Evolutionary conservation across 2,888 invertebrate species (phyloP).

Genomic region (Thymelicus acteon): DNA sequence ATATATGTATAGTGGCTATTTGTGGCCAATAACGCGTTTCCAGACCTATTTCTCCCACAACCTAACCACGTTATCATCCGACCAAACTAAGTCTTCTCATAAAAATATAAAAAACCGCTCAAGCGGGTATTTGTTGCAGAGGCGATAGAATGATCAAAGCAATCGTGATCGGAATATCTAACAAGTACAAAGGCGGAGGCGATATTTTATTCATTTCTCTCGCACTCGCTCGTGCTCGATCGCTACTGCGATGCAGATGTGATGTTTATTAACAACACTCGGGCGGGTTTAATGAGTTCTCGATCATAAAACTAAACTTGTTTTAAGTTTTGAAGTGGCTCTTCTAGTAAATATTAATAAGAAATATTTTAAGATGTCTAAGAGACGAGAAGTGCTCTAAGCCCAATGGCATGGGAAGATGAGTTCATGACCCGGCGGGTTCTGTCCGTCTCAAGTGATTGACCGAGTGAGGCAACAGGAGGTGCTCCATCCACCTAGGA

Average conservation of each 20-base stretch:
- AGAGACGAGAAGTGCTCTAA: no score
- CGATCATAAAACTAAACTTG: background rate
- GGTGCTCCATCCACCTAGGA: no score
- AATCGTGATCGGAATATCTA: conserved; percentile 40
- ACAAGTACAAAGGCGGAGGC: conserved; percentile 24
- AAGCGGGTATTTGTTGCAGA: conserved; percentile 29
- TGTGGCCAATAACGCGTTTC: no score
- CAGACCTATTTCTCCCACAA: no score
- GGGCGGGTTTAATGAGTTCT: background rate
- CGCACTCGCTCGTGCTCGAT: conserved; percentile 7
- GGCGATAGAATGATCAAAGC: conserved; percentile 38
- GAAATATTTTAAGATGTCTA: background rate
- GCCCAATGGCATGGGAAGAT: no score
- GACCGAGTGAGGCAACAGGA: no score
- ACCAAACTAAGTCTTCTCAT: background rate
- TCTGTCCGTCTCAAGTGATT: no score
- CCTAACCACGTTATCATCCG: background rate
- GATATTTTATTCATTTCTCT: conserved; percentile 46
- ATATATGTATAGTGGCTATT: no score
- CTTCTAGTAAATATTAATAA: background rate
- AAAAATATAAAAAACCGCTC: conserved; percentile 19
- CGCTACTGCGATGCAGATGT: conserved; percentile 10
- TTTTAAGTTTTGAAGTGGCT: background rate
- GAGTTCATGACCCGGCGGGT: no score
- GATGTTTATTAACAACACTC: conserved; percentile 10